A percentile compares a stretch with the other conserved stretches of the same genome.
phyloP scores from a whole-genome alignment of 2,113 vertebrate species.

The Tringa solitaria region DNA sequence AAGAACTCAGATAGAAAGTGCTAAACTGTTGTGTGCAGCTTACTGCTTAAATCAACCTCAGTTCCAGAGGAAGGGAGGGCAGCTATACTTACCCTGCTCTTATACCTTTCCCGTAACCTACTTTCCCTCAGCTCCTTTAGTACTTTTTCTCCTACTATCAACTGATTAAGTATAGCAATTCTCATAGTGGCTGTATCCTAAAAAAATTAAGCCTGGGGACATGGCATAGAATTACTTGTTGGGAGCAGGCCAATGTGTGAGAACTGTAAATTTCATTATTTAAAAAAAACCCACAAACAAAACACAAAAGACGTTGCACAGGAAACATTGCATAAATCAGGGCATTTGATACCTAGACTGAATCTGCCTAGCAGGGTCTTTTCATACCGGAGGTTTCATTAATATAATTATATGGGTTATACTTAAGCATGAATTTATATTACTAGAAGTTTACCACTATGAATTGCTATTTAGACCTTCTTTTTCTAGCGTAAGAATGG shows the following conservation, averaged over 20 bases:
- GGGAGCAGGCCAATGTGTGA: neutral
- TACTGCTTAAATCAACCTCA: neutral
- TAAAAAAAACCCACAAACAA: neutral
- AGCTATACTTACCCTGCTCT: neutral
- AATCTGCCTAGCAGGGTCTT: neutral
- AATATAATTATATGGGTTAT: neutral
- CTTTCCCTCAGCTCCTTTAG: neutral
- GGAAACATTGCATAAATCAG: neutral
- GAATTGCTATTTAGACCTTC: neutral
- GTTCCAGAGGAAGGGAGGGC: neutral
- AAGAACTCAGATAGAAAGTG: neutral
- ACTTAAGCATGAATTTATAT: neutral
- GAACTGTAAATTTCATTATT: neutral
- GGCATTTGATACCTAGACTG: neutral
- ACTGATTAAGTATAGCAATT: neutral
- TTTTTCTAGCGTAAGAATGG: neutral
- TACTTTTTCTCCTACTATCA: neutral
- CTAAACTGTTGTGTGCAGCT: neutral
- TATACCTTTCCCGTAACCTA: neutral
- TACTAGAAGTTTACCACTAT: neutral
- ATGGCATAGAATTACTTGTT: neutral
- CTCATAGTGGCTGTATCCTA: neutral
- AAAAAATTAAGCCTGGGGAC: neutral
- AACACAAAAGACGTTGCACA: neutral
- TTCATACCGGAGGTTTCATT: neutral